Evolutionary conservation across 2,888 invertebrate species (phyloP).

Genomic region (Macroteleia sp.): DNA sequence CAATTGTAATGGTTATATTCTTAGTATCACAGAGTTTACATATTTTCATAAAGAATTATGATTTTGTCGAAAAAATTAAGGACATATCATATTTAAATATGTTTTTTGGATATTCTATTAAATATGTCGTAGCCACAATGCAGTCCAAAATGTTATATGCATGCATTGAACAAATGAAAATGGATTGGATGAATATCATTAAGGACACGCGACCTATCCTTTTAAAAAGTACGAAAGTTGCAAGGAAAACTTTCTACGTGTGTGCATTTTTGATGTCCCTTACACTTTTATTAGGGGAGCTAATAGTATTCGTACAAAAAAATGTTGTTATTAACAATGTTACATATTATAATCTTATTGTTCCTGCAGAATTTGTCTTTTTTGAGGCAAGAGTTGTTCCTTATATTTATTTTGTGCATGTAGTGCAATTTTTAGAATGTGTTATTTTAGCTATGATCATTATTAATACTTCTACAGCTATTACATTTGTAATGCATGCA

Average conservation of each 20-base stretch:
- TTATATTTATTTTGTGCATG: neutral
- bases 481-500: neutral
- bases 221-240: neutral
- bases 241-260: too few species aligned
- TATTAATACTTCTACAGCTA: neutral
- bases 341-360: neutral
- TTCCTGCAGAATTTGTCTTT: neutral
- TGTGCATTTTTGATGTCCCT: too few species aligned
- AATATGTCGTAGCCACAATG: neutral
- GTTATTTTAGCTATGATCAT: neutral
- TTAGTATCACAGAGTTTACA: too few species aligned
- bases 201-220: neutral
- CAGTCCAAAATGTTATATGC: neutral
- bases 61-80: too few species aligned
- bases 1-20: too few species aligned
- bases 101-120: neutral
- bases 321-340: neutral
- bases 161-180: neutral
- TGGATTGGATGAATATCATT: neutral
- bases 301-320: too few species aligned
- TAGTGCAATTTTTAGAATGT: neutral
- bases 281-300: too few species aligned
- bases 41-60: too few species aligned
- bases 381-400: neutral
- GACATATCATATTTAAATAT: too few species aligned